Evolutionary conservation across 1,140 invertebrate genomes (phyloP).

Genomic region (Acyrthosiphon pisum): DNA sequence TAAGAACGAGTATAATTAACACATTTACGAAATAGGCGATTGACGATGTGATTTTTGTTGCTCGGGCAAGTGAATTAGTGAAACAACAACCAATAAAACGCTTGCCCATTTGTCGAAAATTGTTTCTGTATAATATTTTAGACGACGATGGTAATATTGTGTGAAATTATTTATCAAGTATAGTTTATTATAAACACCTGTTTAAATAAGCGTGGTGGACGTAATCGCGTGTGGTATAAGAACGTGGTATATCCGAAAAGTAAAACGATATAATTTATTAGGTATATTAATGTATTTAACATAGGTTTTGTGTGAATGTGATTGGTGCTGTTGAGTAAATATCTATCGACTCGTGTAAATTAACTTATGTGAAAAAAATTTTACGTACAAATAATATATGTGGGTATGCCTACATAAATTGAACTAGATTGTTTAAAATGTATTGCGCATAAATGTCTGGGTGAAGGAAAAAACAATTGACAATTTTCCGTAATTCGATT

Average conservation of each 20-base stretch:
- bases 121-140: neutral
- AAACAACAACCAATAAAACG: neutral
- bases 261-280: constrained; percentile 4
- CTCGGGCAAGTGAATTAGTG: neutral
- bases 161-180: constrained; percentile 3
- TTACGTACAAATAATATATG: neutral
- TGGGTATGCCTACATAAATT: neutral
- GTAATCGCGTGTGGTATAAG: neutral
- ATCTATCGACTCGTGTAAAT: neutral
- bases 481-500: neutral
- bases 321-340: neutral
- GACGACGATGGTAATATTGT: neutral
- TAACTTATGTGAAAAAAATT: neutral
- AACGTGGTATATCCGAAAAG: neutral
- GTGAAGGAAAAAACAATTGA: neutral
- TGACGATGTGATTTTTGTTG: neutral
- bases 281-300: constrained; percentile 1
- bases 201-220: neutral
- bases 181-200: neutral
- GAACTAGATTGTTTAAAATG: neutral
- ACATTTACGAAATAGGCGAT: neutral
- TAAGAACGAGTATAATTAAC: neutral
- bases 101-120: neutral
- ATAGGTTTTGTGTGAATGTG: neutral
- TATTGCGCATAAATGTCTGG: neutral